phyloP scores from a whole-genome alignment of 2,797 vertebrate species.

The Oreortyx pictus region DNA sequence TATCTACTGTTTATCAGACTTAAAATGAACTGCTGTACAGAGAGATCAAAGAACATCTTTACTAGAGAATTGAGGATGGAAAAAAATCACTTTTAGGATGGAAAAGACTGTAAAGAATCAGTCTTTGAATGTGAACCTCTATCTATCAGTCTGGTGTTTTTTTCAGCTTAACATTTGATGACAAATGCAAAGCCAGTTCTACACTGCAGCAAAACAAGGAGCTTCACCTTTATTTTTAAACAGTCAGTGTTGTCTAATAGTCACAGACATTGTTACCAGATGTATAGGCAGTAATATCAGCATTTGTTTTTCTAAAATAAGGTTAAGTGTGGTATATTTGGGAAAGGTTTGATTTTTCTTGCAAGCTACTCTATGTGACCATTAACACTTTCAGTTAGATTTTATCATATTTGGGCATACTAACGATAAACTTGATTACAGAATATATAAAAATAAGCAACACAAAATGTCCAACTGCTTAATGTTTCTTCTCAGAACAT shows the following conservation, averaged over 20 bases:
- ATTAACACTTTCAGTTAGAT: background rate
- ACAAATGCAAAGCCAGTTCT: slow-evolving; percentile 29
- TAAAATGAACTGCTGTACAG: slow-evolving; percentile 45
- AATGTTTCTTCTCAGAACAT: background rate
- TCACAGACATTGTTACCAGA: background rate
- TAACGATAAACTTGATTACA: background rate
- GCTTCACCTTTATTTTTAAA: slow-evolving; percentile 30
- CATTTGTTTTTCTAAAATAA: fast-evolving
- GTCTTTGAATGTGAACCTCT: background rate
- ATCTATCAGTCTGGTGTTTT: slow-evolving; percentile 30
- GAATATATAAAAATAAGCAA: background rate
- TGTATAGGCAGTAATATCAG: fast-evolving
- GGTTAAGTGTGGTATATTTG: background rate
- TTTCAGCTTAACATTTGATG: background rate
- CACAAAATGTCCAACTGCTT: background rate
- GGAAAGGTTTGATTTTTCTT: background rate
- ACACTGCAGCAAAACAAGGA: background rate
- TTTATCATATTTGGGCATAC: background rate
- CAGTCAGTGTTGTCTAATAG: background rate
- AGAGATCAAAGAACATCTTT: slow-evolving; percentile 53
- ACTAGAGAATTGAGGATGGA: background rate
- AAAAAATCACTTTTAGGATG: background rate
- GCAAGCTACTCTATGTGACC: background rate
- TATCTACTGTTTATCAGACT: slow-evolving; percentile 40
- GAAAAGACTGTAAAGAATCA: background rate